A percentile compares a stretch with the other conserved stretches of the same genome.
These are phyloP conservation scores for Leptopilina syphax DNA, from an alignment of 2,888 invertebrate species.

Conservation along the genomic window DNA sequence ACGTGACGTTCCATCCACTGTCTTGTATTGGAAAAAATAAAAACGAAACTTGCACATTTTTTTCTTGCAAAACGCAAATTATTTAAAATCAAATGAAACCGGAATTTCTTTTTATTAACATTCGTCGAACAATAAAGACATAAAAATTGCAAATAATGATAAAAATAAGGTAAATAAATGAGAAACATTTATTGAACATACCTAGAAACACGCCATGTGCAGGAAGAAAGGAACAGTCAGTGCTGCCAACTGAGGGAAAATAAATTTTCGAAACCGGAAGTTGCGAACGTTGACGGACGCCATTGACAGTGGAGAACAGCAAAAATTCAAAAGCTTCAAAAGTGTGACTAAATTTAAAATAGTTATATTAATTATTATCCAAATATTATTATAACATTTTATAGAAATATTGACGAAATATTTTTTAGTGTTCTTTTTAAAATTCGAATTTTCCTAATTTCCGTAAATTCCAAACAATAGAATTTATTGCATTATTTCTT, in stretches of 20 bases:
- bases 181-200: slow-evolving; percentile 13
- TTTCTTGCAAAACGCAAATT: background rate
- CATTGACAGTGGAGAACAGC: too few species aligned
- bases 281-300: background rate
- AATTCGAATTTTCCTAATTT: too few species aligned
- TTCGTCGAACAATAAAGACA: background rate
- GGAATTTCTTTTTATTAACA: background rate
- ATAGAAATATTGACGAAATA: too few species aligned
- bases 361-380: too few species aligned
- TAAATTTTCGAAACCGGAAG: background rate
- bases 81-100: background rate
- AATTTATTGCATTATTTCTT: too few species aligned
- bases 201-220: slow-evolving; percentile 31
- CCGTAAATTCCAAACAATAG: too few species aligned
- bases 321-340: too few species aligned
- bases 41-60: background rate
- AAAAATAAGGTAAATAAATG: slow-evolving; percentile 8
- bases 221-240: slow-evolving; percentile 36
- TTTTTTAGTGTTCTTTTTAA: too few species aligned
- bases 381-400: too few species aligned
- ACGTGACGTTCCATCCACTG: slow-evolving; percentile 1
- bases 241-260: slow-evolving; percentile 18
- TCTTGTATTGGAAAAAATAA: background rate
- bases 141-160: background rate
- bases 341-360: too few species aligned